Conservation (phyloP, 2,797 vertebrate species). For the Gymnoscopelus braueri region DNA sequence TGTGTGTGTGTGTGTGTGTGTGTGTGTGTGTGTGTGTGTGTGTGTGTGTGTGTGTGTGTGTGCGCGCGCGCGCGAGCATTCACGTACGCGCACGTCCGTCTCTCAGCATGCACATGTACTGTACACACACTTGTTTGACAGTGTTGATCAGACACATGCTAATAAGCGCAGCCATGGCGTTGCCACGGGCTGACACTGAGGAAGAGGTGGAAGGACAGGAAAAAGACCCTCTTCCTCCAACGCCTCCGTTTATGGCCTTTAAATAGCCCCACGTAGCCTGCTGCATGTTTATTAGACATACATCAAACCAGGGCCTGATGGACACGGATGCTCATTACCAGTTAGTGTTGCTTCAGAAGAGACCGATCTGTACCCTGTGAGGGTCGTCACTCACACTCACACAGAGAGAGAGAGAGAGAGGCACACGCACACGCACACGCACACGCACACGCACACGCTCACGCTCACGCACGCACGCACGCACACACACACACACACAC, state of each 20-base stretch:
- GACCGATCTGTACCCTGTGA: slow-evolving; percentile 70
- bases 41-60: background rate
- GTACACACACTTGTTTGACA: slow-evolving; percentile 52
- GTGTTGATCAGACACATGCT: slow-evolving; percentile 58
- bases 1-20: background rate
- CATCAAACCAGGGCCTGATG: slow-evolving; percentile 77
- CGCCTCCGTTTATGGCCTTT: slow-evolving; percentile 71
- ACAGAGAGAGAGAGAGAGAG: background rate
- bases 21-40: background rate
- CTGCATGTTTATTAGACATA: slow-evolving; percentile 83
- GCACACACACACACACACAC: no score
- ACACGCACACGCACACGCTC: background rate
- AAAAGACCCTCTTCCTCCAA: slow-evolving; percentile 74
- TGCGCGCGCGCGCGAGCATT: background rate
- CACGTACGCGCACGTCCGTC: no score
- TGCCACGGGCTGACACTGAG: slow-evolving; percentile 86
- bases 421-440: background rate
- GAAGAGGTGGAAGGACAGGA: slow-evolving; percentile 82
- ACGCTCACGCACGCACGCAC: background rate
- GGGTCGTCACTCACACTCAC: slow-evolving; percentile 70
- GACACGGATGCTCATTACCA: slow-evolving; percentile 82
- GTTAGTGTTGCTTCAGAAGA: slow-evolving; percentile 83
- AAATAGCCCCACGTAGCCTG: slow-evolving; percentile 69
- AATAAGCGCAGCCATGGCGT: slow-evolving; percentile 67
- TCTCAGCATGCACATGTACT: no score